Percentiles rank a stretch among this genome's conserved stretches.
Conservation (phyloP, 2,888 invertebrate species). For the Agrilus biguttatus region DNA sequence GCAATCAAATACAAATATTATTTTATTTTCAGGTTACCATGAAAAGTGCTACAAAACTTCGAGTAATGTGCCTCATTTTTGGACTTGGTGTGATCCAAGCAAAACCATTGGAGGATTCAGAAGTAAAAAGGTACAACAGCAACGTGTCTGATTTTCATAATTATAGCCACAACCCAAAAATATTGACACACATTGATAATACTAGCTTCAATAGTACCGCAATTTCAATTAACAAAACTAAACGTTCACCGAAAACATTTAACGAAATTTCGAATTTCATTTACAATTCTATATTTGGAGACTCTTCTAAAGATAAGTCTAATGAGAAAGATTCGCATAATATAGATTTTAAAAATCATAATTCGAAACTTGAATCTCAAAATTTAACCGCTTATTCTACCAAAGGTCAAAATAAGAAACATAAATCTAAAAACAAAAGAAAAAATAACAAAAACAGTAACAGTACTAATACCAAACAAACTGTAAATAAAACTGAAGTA, state of each 20-base stretch:
- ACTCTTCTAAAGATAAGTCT: no score
- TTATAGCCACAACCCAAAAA: background rate
- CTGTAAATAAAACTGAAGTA: constrained; percentile 1
- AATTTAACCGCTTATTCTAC: background rate
- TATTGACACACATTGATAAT: background rate
- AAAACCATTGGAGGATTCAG: constrained; percentile 19
- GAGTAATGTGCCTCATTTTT: constrained; percentile 18
- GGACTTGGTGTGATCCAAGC: constrained; percentile 14
- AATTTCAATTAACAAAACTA: no score
- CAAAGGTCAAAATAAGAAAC: background rate
- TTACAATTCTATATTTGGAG: background rate
- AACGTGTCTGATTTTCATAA: constrained; percentile 9
- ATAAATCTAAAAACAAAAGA: background rate
- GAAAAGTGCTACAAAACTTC: constrained; percentile 17
- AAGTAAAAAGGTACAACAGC: constrained; percentile 26
- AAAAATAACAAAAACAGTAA: background rate
- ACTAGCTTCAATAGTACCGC: background rate
- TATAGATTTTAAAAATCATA: no score
- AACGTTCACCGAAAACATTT: background rate
- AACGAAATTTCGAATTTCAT: background rate
- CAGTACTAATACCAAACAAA: background rate
- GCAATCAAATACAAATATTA: constrained; percentile 3
- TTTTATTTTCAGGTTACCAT: constrained; percentile 25
- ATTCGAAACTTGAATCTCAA: background rate
- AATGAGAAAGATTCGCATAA: no score